A percentile compares a stretch with the other conserved stretches of the same genome.
phyloP scores from a whole-genome alignment of 2,797 vertebrate species.

The Trematomus bernacchii region DNA sequence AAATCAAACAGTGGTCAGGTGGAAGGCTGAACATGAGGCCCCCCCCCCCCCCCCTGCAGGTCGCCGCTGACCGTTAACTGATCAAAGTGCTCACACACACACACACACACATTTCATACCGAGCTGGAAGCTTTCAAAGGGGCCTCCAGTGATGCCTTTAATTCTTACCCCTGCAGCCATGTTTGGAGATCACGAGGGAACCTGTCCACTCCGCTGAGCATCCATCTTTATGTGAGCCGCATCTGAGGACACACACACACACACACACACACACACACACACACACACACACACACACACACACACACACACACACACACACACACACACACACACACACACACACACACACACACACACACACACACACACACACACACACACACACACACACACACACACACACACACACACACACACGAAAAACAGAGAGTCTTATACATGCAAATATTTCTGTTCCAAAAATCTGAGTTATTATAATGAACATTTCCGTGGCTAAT shows the following conservation, averaged over 20 bases:
- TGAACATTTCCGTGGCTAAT: no score
- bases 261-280: neutral
- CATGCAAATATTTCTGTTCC: no score
- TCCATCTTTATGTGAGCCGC: conserved; percentile 67
- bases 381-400: no score
- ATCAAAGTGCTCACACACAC: conserved; percentile 78
- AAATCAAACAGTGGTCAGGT: conserved; percentile 65
- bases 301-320: conserved; percentile 4
- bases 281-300: neutral
- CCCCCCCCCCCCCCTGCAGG: conserved; percentile 54
- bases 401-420: no score
- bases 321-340: no score
- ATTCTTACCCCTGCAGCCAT: conserved; percentile 63
- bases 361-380: neutral
- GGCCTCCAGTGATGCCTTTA: conserved; percentile 66
- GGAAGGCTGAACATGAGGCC: conserved; percentile 38
- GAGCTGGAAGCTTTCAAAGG: conserved; percentile 80
- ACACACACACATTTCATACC: conserved; percentile 64
- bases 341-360: no score
- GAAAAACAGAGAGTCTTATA: no score
- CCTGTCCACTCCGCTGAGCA: conserved; percentile 64
- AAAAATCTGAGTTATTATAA: no score
- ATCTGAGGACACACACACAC: conserved; percentile 26
- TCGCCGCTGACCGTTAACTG: conserved; percentile 69
- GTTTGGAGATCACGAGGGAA: conserved; percentile 79